Percentiles rank a stretch among this genome's conserved stretches.
Conservation (phyloP, 2,888 invertebrate genomes). For the Hylaea fasciaria region DNA sequence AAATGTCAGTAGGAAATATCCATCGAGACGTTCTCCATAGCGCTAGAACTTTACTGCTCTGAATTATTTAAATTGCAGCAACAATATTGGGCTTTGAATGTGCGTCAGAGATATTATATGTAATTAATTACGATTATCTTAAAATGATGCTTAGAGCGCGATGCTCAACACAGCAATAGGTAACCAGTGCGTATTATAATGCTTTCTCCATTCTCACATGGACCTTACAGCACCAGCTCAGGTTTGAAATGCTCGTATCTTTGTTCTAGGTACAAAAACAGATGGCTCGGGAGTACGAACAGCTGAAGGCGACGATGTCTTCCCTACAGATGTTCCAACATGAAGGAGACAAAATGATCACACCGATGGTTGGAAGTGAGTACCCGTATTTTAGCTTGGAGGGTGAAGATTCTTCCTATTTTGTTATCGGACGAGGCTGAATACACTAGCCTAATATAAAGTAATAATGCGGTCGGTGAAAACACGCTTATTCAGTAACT, state of each 20-base stretch:
- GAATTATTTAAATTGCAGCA: not conserved
- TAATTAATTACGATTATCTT: too few species aligned
- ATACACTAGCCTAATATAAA: too few species aligned
- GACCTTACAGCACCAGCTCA: not conserved
- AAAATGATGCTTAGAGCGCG: too few species aligned
- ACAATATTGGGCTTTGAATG: too few species aligned
- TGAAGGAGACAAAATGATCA: conserved; percentile 85
- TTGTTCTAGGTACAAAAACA: conserved; percentile 91
- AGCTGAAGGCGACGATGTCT: conserved; percentile 92
- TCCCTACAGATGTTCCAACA: conserved; percentile 91
- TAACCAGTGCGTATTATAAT: too few species aligned
- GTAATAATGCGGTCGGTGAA: too few species aligned
- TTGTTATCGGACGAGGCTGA: too few species aligned
- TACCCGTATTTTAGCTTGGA: conserved; percentile 26
- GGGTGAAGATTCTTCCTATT: too few species aligned
- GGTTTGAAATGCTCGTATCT: conserved; percentile 17
- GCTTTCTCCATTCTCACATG: too few species aligned
- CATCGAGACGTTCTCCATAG: conserved; percentile 22
- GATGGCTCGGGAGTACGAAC: conserved; percentile 95
- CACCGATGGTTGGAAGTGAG: conserved; percentile 74
- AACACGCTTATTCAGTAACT: too few species aligned
- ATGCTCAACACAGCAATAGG: too few species aligned
- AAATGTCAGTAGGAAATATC: conserved; percentile 29
- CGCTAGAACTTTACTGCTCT: not conserved
- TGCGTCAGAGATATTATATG: too few species aligned